Evolutionary conservation across 92 coral and sea anemone species (phyloP), one percentile per base, ranked within the genome.

Genomic region (Porites divaricata): DNA sequence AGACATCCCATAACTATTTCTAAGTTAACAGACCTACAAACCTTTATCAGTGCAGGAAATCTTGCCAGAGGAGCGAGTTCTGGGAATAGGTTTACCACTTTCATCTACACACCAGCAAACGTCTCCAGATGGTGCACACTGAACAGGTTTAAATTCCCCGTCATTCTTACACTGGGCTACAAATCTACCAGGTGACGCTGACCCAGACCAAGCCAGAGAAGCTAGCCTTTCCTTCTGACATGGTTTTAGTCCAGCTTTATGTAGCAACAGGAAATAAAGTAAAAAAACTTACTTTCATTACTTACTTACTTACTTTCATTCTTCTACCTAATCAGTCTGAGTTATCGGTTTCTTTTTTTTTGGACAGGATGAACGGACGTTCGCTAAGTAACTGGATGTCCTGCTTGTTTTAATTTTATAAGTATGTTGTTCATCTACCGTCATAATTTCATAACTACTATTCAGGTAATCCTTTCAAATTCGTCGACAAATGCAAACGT

Each of bases 71-170:
- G 79, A 76, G 64, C 81, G 95, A 26, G 98, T 94, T 67, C 98
- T 92, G 17, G 98, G 98, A 57, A 94, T 94, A 65, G 93, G 93
- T 68, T 67, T 56, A 28, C 98, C 98, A 70, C 82, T 83, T 71
- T 84, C 88, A 82, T 94, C 96, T 5, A 94, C 96, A 89, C 99
- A 96, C 99, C 99, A 96, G 76, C 99, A 96, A 54, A 92, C 84
- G 10, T 91, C 95, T 1, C 93, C 87, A 16, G 93, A 74, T 11
- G 74, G 88, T 67, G 90, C 88, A 75, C 99, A 96, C 66, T 96
- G 99, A 14, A 87, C 89, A 35, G 90, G 98, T 12, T 80, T 68
- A 61, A 79, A 96, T 15, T 86, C 88, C 23, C 99, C 99, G 73
- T 84, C 89, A 9, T 48, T 25, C 23, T 79, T 78, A 80, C 99